These are phyloP conservation scores for Cryptoprocta ferox DNA, from an alignment of 2,797 vertebrate species.

Conservation along the genomic window DNA sequence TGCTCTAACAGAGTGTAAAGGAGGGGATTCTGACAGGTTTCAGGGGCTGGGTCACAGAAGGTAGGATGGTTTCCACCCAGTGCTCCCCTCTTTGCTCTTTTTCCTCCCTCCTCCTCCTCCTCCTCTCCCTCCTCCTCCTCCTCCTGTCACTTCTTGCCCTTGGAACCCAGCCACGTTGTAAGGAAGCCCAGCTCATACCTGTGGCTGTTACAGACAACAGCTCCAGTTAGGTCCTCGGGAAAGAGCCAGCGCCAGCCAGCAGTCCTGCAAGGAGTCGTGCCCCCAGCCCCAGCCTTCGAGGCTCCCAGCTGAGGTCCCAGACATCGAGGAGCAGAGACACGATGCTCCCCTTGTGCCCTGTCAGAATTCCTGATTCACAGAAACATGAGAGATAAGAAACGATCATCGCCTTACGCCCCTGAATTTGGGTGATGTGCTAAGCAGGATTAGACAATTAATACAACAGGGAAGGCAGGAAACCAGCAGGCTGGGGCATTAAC, in stretches of 20 bases:
- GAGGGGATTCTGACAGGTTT: neutral
- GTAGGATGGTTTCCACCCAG: neutral
- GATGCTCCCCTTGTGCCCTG: neutral
- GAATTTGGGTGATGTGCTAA: neutral
- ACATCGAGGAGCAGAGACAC: neutral
- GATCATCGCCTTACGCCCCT: neutral
- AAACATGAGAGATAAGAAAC: neutral
- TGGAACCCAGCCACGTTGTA: neutral
- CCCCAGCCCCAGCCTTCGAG: neutral
- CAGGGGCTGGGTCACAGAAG: neutral
- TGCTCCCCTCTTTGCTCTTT: neutral
- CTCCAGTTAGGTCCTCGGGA: neutral
- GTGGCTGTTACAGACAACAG: neutral
- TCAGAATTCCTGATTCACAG: neutral
- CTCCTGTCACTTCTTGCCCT: neutral
- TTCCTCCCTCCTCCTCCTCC: neutral
- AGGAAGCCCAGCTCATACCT: neutral
- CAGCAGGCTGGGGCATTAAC: neutral
- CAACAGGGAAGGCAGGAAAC: neutral
- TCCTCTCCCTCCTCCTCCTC: neutral
- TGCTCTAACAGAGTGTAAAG: neutral
- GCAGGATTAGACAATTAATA: neutral
- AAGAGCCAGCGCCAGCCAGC: neutral
- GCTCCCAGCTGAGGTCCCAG: neutral
- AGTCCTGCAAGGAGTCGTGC: neutral